Base-by-base conservation (phyloP, 2,888 invertebrate species). In the Drosophila peninsularis region DNA sequence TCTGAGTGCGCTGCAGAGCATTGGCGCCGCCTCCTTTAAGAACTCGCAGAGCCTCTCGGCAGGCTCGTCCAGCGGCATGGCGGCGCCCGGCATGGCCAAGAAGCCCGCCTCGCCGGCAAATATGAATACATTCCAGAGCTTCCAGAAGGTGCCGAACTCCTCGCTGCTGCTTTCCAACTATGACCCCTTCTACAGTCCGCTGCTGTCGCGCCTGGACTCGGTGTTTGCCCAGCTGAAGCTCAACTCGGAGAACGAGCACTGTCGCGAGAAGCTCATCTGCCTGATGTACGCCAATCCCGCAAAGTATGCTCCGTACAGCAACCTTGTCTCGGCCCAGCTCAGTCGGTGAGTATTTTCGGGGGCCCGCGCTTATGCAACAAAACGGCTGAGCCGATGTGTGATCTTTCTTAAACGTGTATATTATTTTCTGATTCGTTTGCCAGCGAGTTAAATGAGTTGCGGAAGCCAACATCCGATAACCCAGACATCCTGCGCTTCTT, bases 151-250 rank as follows among this genome's bases (percentile, higher is more conserved):
- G 80, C 97, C 97, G 32, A 94, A 95, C 30, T 97, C 97, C 1
- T 96, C 97, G 0, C 93, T 97, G 91, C 94, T 97, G 56, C 93
- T 97, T 62, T 96, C 96, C 75, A 96, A 96, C 92, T 97, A 97
- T 92, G 97, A 97, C 91, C 97, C 97, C 0, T 97, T 97, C 93
- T 97, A 97, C 92, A 97, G 97, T 74, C 97, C 97, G 0, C 91
- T 97, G 27, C 92, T 97, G 17, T 97, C 97, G 0, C 93, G 97
- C 17, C 94, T 97, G 60, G 97, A 97, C 82, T 95, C 96, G 0
- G 96, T 97, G 47, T 97, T 97, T 92, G 95, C 96, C 50, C 94
- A 94, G 90, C 90, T 95, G 74, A 96, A 96, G 41, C 93, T 95
- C 21, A 94, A 94, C 1, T 94, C 94, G 1, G 94, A 94, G 75